Percentiles rank a stretch among this genome's conserved stretches.
phyloP scores from a whole-genome alignment of 2,113 vertebrate species.

The Gadus chalcogrammus region DNA sequence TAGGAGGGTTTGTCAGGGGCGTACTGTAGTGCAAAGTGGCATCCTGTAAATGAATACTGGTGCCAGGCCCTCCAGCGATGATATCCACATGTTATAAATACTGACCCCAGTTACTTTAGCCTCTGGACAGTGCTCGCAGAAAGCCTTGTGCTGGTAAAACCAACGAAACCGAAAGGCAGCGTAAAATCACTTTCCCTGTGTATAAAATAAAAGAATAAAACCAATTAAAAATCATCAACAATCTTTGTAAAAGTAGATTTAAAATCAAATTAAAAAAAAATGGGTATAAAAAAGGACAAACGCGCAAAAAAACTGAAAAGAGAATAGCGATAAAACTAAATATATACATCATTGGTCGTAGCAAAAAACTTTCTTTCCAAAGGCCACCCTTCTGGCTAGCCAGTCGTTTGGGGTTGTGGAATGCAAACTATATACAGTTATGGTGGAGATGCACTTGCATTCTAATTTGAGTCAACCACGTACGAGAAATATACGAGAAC shows the following conservation, averaged over 20 bases:
- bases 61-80: conserved; percentile 25
- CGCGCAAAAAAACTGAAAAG: conserved; percentile 28
- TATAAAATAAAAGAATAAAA: conserved; percentile 21
- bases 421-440: background rate
- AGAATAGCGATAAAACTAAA: conserved; percentile 24
- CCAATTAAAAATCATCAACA: conserved; percentile 14
- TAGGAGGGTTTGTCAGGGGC: background rate
- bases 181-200: background rate
- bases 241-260: conserved; percentile 32
- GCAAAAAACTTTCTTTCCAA: conserved; percentile 12
- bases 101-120: conserved; percentile 7
- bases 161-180: conserved; percentile 9
- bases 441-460: conserved; percentile 15
- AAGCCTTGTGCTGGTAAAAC: conserved; percentile 12
- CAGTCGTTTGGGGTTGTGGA: conserved; percentile 27
- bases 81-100: conserved; percentile 24
- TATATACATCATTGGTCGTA: conserved; percentile 48
- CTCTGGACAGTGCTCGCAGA: conserved; percentile 34
- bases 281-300: conserved; percentile 46
- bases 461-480: conserved; percentile 22
- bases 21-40: conserved; percentile 55
- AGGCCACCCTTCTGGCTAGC: conserved; percentile 14
- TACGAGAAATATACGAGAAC: conserved; percentile 29
- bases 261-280: conserved; percentile 42
- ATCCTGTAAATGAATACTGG: conserved; percentile 21